phyloP scores from a whole-genome alignment of 2,113 vertebrate genomes.

The human (Homo sapiens) region GRCh38 chr4:15665001-15665500 shows the following conservation, averaged over 20 bases:
- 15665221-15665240: not conserved
- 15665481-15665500: not conserved
- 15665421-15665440: not conserved
- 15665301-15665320: not conserved
- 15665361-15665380: not conserved
- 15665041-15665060: not conserved
- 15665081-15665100: not conserved
- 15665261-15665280: not conserved
- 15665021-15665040: not conserved
- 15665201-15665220: not conserved
- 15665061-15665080: not conserved
- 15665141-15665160: not conserved
- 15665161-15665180: not conserved
- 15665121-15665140: not conserved
- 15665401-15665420: not conserved
- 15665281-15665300: not conserved
- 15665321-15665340: not conserved
- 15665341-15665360: not conserved
- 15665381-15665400: not conserved
- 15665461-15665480: not conserved
- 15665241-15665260: not conserved
- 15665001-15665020: not conserved
- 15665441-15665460: not conserved
- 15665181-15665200: not conserved
- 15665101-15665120: not conserved